Conservation (phyloP, 2,888 invertebrate genomes). For the Eremobia ochroleuca region DNA sequence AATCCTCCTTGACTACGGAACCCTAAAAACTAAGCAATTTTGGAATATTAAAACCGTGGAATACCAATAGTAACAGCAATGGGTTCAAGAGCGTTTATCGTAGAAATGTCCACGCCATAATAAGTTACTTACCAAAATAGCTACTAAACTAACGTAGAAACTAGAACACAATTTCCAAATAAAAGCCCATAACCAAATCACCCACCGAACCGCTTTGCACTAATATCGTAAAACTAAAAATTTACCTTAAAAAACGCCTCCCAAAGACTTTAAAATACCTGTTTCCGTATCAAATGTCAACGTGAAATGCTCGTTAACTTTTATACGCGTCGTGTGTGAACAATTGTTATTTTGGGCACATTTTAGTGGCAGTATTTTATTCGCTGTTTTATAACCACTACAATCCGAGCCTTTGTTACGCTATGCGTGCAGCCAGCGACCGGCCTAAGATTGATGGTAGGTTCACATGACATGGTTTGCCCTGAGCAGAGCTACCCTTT, state of each 20-base stretch:
- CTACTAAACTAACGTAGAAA: slow-evolving; percentile 1
- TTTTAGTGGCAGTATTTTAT: slow-evolving; percentile 65
- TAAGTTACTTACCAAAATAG: background rate
- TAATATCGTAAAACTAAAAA: slow-evolving; percentile 57
- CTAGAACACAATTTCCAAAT: slow-evolving; percentile 24
- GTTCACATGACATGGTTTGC: slow-evolving; percentile 89
- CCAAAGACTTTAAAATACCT: slow-evolving; percentile 60
- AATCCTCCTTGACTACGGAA: too few relatives aligned
- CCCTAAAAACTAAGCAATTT: background rate
- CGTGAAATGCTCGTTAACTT: slow-evolving; percentile 65
- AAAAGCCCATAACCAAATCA: slow-evolving; percentile 37
- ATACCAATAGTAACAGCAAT: background rate
- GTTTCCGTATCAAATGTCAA: slow-evolving; percentile 61
- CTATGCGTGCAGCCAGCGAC: slow-evolving; percentile 82
- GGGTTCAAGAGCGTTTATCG: background rate
- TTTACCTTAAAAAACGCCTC: slow-evolving; percentile 36
- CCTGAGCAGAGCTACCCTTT: slow-evolving; percentile 87
- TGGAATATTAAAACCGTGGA: background rate
- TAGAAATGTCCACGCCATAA: background rate
- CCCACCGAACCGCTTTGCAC: slow-evolving; percentile 43
- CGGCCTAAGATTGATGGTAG: slow-evolving; percentile 88
- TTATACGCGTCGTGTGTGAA: slow-evolving; percentile 60
- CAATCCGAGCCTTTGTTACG: slow-evolving; percentile 65
- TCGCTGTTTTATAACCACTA: slow-evolving; percentile 68
- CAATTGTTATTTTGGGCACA: slow-evolving; percentile 67